Evolutionary conservation across 64 coral and sea anemone species (phyloP), one percentile per base, ranked within the genome.

Genomic region (Actinia equina): DNA sequence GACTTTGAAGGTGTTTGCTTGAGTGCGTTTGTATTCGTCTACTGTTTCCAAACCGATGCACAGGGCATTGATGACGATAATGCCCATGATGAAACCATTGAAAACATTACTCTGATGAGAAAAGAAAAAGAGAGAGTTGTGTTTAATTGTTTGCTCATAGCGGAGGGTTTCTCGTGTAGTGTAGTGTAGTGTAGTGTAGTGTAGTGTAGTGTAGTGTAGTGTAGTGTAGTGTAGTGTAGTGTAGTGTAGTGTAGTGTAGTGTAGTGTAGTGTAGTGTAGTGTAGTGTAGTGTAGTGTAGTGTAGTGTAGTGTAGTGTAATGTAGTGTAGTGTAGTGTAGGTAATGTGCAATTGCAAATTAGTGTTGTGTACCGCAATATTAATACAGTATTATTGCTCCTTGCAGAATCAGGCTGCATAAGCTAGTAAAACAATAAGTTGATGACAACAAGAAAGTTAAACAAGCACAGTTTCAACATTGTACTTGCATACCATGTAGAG

Each of bases 21-120:
- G 25, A 12, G 88, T 44, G 7, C 3, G 52, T 18, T 95, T 99
- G 37, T 87, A 78, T 7, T 94, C 53, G 14, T 95, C 93, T 13
- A 91, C 93, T 63, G 96, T 99, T 90, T 99, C 96, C 54, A 99
- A 86, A 11, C 96, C 96, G 83, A 99, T 99, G 18, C 88, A 91
- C 19, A 99, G 86, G 3, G 96, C 91, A 60, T 99, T 99, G 52
- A 92, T 82, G 59, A 95, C 86, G 69, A 99, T 99, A 6, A 95
- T 90, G 60, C 42, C 88, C 96, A 99, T 99, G 82, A 99, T 99
- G 59, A 95, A 93, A 1, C 90, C 87, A 42, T 99, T 99, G 43
- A 99, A 99, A 30, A 69, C 18, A 41, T 91, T 86, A 51, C 93
- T 99, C 96, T 99, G 77, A 37, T 14, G 83, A 58, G 17, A 77